A percentile compares a stretch with the other conserved stretches of the same genome.
Evolutionary conservation across 2,888 invertebrate species (phyloP).

Genomic region (Tenthredo notha): DNA sequence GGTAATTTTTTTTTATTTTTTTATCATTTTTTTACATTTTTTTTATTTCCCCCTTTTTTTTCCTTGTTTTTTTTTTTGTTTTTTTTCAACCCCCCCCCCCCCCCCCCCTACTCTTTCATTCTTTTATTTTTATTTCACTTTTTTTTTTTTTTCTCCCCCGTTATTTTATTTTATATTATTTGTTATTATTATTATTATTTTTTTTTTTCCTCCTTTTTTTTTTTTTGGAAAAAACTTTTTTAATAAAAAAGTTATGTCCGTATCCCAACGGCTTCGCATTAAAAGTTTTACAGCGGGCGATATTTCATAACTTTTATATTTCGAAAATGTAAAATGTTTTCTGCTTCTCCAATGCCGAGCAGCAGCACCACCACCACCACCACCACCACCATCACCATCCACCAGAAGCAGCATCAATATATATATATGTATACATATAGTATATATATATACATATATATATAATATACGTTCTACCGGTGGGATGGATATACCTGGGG

Average conservation of each 20-base stretch:
- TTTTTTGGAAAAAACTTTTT: conserved; percentile 76
- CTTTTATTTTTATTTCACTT: conserved; percentile 40
- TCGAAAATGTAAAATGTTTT: conserved; percentile 71
- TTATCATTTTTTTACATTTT: conserved; percentile 28
- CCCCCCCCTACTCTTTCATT: conserved; percentile 47
- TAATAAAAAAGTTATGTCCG: conserved; percentile 76
- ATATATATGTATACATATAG: background rate
- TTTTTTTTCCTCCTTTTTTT: conserved; percentile 60
- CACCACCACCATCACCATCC: background rate
- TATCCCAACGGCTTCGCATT: conserved; percentile 72
- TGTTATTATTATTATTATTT: conserved; percentile 55
- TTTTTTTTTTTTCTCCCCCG: too few relatives aligned
- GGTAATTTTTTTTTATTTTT: conserved; percentile 23
- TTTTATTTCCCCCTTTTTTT: conserved; percentile 54
- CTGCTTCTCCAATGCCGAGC: conserved; percentile 56
- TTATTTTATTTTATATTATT: conserved; percentile 53
- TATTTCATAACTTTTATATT: conserved; percentile 78
- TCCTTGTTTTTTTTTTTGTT: too few relatives aligned
- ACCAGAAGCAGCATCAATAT: conserved; percentile 8
- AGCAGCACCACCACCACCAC: background rate
- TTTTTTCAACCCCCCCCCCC: too few relatives aligned
- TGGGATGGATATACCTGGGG: conserved; percentile 10
- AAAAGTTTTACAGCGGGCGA: conserved; percentile 76
- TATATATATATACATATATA: background rate
- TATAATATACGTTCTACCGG: background rate